A percentile compares a stretch with the other conserved stretches of the same genome.
Evolutionary conservation across 1,140 invertebrate species (phyloP).

Genomic region (Paraescarpia echinospica): DNA sequence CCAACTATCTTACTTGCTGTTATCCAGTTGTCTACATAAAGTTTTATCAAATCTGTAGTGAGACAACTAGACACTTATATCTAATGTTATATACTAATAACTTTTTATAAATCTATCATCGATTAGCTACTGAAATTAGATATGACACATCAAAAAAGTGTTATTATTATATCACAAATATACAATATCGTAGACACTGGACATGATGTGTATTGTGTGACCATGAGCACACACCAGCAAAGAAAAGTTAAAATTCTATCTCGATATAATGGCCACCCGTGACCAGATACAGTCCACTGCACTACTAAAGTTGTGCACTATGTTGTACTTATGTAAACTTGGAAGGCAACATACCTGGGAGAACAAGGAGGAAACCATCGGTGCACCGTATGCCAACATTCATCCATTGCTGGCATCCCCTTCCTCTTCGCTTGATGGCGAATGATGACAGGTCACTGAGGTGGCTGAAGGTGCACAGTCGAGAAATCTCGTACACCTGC

Average conservation of each 20-base stretch:
- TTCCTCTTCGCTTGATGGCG: slow-evolving; percentile 41
- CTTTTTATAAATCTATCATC: no score
- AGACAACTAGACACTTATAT: neutral
- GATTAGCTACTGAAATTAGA: no score
- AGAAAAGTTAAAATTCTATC: no score
- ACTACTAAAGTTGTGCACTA: no score
- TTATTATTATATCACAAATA: no score
- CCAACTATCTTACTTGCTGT: neutral
- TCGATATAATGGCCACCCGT: no score
- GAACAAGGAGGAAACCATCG: slow-evolving; percentile 54
- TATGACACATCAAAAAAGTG: no score
- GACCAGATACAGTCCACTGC: no score
- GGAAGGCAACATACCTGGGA: slow-evolving; percentile 54
- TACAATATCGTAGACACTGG: no score
- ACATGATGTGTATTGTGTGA: no score
- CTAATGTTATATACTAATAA: no score
- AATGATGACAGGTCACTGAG: slow-evolving; percentile 52
- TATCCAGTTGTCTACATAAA: neutral
- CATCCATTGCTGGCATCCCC: slow-evolving; percentile 54
- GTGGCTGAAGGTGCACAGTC: slow-evolving; percentile 47
- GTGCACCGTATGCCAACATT: slow-evolving; percentile 51
- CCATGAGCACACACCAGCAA: no score
- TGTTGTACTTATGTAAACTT: neutral
- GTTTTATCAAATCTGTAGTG: neutral
- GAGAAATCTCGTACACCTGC: slow-evolving; percentile 60